Conservation (phyloP, 2,113 vertebrate species). For the Petrocephalus zakoni region DNA sequence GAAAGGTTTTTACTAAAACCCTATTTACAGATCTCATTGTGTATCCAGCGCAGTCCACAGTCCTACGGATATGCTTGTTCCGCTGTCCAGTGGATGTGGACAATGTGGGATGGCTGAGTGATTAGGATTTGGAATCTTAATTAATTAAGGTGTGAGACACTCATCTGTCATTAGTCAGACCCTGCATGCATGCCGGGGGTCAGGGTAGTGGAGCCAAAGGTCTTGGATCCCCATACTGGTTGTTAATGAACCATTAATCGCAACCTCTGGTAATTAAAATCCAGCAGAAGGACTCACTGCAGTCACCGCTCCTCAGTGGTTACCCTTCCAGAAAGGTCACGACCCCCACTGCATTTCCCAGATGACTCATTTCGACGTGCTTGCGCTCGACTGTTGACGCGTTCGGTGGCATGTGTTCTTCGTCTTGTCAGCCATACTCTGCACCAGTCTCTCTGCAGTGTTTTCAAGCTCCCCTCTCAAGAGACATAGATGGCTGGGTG, state of each 20-base stretch:
- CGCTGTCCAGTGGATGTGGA: neutral
- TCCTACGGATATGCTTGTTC: neutral
- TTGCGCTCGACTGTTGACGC: neutral
- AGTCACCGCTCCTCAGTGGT: neutral
- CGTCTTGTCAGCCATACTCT: neutral
- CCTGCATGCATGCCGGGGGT: neutral
- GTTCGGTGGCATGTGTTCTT: neutral
- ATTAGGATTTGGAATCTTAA: neutral
- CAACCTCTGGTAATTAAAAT: neutral
- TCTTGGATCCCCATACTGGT: neutral
- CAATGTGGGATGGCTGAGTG: neutral
- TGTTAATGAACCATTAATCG: constrained; percentile 14
- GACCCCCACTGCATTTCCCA: neutral
- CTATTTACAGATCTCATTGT: neutral
- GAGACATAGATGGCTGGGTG: neutral
- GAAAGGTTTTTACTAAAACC: neutral
- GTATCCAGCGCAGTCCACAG: neutral
- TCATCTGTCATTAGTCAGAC: neutral
- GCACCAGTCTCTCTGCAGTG: neutral
- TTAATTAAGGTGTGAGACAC: constrained; percentile 1
- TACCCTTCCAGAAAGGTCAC: neutral
- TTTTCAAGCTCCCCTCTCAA: neutral
- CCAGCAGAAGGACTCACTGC: neutral
- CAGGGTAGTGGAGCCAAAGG: neutral
- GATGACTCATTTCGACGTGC: neutral